phyloP scores from a whole-genome alignment of 2,797 vertebrate species.

The Propithecus deckenii region DNA sequence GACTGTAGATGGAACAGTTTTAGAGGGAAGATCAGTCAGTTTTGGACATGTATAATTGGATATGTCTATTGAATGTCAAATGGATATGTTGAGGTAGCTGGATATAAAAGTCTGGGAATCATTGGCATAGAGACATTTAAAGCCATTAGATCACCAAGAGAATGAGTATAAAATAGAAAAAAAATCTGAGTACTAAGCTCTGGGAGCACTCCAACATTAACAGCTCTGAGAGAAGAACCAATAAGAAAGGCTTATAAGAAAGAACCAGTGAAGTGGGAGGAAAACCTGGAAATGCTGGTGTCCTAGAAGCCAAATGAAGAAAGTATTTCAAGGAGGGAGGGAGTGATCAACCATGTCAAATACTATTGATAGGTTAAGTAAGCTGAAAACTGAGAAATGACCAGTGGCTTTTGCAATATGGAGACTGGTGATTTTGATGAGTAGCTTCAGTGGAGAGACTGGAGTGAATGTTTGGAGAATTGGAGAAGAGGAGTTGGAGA shows the following conservation, averaged over 20 bases:
- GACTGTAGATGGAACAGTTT: background rate
- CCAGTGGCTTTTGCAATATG: background rate
- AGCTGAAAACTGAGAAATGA: background rate
- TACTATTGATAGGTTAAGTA: background rate
- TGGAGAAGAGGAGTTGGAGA: background rate
- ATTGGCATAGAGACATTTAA: background rate
- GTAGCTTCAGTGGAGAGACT: background rate
- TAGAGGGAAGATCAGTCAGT: background rate
- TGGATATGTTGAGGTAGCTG: background rate
- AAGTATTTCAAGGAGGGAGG: background rate
- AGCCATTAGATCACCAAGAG: background rate
- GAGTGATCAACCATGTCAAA: background rate
- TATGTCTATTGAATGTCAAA: background rate
- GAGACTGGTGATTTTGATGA: background rate
- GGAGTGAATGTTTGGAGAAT: background rate
- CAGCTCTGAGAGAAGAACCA: background rate
- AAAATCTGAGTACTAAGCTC: background rate
- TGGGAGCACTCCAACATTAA: background rate
- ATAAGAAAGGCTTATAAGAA: background rate
- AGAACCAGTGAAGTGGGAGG: background rate
- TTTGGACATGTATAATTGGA: background rate
- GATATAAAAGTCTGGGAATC: background rate
- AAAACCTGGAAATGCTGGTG: background rate
- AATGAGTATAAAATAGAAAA: background rate
- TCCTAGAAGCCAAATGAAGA: background rate